Evolutionary conservation across 1,140 invertebrate genomes (phyloP), one percentile per base, ranked within the genome.

Genomic region (Dendrolimus kikuchii): DNA sequence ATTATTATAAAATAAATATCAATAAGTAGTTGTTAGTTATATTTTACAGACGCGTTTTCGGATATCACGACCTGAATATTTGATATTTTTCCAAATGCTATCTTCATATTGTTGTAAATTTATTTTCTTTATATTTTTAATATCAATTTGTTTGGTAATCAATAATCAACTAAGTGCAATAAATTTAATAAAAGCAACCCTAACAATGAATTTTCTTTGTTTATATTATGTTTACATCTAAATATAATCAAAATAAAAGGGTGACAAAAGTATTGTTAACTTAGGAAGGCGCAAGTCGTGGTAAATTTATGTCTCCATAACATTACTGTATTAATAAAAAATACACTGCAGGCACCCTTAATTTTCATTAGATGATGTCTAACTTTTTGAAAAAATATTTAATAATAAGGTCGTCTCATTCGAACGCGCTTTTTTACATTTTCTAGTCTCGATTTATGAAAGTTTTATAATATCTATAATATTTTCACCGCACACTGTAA

Each of bases 381-480:
- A 23, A 23, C 23, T 23, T 23, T 23, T 23, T 23, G 23, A 23
- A 23, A 23, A 23, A 23, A 39, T 45, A 5, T 53, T 9, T 43
- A 43, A 58, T 43, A 36, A 41, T 53, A 60, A 70, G 74, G 71
- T 81, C 70, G 74, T 81, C 60, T 62, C 55, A 73, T 76, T 73
- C 69, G 63, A 55, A 74, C 38, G 53, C 63, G 69, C 63, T 63
- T 48, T 67, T 51, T 69, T 71, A 77, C 74, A 80, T 72, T 79
- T 77, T 85, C 81, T 85, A 85, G 81, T 85, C 81, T 82, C 77
- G 67, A 74, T 78, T 73, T 74, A 70, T 69, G 73, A 74, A 73
- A 77, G 66, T 66, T 76, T 71, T 66, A 48, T 49, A 55, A 40
- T 59, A 57, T 58, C 49, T 51, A 52, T 62, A 41, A 58, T 59